These are phyloP conservation scores for Pollenia labialis DNA, from an alignment of 2,888 invertebrate genomes.

Conservation along the genomic window DNA sequence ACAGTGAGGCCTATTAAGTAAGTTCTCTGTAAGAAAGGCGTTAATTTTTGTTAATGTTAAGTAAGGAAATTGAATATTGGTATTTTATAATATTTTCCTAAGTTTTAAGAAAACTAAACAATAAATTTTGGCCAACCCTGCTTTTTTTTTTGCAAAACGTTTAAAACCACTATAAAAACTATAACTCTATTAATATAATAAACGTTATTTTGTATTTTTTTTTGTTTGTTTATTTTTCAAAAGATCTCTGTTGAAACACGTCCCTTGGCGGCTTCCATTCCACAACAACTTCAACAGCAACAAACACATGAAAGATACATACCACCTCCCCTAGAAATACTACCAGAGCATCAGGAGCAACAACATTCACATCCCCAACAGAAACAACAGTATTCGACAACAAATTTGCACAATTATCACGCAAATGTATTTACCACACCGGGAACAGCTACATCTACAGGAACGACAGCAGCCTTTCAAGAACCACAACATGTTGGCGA, in stretches of 20 bases:
- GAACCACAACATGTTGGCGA: constrained; percentile 72
- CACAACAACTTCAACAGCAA: constrained; percentile 73
- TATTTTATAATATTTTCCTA: too few relatives aligned
- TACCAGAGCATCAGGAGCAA: constrained; percentile 76
- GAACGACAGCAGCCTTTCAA: constrained; percentile 64
- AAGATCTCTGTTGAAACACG: constrained; percentile 82
- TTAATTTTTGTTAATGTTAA: too few relatives aligned
- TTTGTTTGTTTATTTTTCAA: constrained; percentile 55
- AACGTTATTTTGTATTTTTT: constrained; percentile 23
- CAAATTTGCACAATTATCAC: constrained; percentile 77
- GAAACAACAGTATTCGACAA: constrained; percentile 75
- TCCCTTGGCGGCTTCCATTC: constrained; percentile 77
- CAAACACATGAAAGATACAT: constrained; percentile 79
- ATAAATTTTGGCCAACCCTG: too few relatives aligned
- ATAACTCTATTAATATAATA: constrained; percentile 1
- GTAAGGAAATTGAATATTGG: too few relatives aligned
- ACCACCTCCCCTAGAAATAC: constrained; percentile 82
- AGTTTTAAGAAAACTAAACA: too few relatives aligned
- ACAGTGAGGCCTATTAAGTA: too few relatives aligned
- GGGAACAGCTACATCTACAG: constrained; percentile 64
- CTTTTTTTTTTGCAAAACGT: neutral
- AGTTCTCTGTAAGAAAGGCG: too few relatives aligned
- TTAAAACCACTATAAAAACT: constrained; percentile 10
- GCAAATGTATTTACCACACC: constrained; percentile 80
- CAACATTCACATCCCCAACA: constrained; percentile 74